Base-by-base conservation (phyloP, 2,888 invertebrate genomes). In the Dasysyrphus albostriatus region DNA sequence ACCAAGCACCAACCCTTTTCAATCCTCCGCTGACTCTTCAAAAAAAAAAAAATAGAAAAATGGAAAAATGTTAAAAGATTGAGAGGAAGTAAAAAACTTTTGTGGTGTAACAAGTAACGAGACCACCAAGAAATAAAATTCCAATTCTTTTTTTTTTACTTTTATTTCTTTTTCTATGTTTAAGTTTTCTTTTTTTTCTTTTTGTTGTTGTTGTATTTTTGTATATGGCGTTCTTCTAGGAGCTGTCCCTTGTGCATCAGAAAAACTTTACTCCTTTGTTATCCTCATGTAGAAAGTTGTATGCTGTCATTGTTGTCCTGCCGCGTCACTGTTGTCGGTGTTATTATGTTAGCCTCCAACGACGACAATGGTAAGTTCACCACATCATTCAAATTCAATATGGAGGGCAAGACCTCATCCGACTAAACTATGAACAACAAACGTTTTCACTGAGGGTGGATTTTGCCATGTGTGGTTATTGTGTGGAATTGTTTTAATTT, bases 311-410 rank as follows among this genome's bases (percentile, higher is more conserved):
- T 87, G 87, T 83, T 80, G 84, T 72, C 51, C 54, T 54, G 65
- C 58, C 32, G 58, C 72, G 72, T 72, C 65, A 72, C 61, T 54
- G 65, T 34, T 79, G 69, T 74, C 69, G 44, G 78, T 73, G 81
- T 70, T 87, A 79, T 83, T 75, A 73, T 83, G 83, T 83, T 70
- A 70, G 63, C 63, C 75, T 49, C 42, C 29, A 72, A 70, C 39
- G 29, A 54, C 44, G 19, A 47, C 42, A 70, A 59, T 69, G 61
- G 72, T 77, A 69, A 77, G 77, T 77, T 74, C 69, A 74, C 77
- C 73, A 78, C 82, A 82, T 85, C 82, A 85, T 85, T 85, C 85
- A 85, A 85, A 85, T 85, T 82, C 82, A 82, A 82, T 78, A 78
- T 67, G 79, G 78, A 51, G 44, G 83, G 37, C 78, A 70, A 8